A percentile compares a stretch with the other conserved stretches of the same genome.
Evolutionary conservation across 2,113 vertebrate genomes (phyloP).

Genomic region (Clarias gariepinus): DNA sequence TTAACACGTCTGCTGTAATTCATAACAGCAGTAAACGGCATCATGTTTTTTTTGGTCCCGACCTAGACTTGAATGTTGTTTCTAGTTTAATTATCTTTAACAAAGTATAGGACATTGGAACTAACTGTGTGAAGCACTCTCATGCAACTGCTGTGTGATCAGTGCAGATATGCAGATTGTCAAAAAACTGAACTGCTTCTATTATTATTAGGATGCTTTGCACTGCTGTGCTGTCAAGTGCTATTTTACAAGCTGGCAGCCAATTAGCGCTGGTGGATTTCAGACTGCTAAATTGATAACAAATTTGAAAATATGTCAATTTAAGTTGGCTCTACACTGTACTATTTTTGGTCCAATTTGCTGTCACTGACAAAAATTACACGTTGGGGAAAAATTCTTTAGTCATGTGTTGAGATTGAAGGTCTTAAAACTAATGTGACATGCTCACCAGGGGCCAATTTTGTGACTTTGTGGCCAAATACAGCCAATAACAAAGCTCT

Average conservation of each 20-base stretch:
- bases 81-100: not conserved
- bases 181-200: not conserved
- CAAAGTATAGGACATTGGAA: not conserved
- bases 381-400: not conserved
- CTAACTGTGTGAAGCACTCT: not conserved
- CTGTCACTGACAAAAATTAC: not conserved
- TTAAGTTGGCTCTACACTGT: not conserved
- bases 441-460: not conserved
- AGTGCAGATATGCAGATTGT: not conserved
- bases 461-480: not conserved
- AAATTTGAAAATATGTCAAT: not conserved
- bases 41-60: not conserved
- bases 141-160: not conserved
- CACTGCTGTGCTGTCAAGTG: slow-evolving; percentile 2
- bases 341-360: not conserved
- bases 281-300: not conserved
- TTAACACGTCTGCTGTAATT: not conserved
- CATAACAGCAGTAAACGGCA: not conserved
- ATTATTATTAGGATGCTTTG: not conserved
- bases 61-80: not conserved
- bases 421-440: not conserved
- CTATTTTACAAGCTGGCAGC: not conserved
- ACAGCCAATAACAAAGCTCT: not conserved
- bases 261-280: not conserved
- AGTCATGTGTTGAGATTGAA: not conserved